Evolutionary conservation across 2,797 vertebrate species (phyloP).

Genomic region (Garrulus glandarius): DNA sequence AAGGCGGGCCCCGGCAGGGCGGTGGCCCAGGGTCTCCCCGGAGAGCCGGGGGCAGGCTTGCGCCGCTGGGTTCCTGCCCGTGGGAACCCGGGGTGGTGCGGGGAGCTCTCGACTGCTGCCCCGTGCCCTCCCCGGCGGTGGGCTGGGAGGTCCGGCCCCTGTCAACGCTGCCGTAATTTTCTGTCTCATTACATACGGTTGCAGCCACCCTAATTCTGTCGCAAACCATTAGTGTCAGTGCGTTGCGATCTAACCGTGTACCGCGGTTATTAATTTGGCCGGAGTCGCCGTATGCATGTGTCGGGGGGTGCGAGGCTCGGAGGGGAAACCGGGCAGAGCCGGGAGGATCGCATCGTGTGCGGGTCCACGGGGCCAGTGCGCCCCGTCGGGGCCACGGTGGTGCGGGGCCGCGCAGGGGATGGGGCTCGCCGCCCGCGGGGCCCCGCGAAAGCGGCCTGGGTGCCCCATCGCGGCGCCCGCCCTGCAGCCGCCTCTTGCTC

Average conservation of each 20-base stretch:
- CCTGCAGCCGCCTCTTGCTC: conserved; percentile 77
- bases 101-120: background rate
- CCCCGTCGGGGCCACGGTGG: background rate
- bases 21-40: background rate
- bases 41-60: background rate
- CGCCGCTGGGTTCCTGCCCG: background rate
- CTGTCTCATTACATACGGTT: conserved; percentile 81
- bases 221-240: conserved; percentile 81
- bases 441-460: conserved; percentile 74
- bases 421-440: background rate
- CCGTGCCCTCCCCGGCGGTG: background rate
- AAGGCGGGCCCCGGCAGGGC: conserved; percentile 46
- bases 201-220: conserved; percentile 85
- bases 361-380: background rate
- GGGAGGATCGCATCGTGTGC: background rate
- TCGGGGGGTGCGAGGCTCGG: background rate
- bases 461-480: conserved; percentile 80
- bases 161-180: conserved; percentile 79
- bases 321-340: background rate
- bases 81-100: background rate
- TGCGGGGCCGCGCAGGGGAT: background rate
- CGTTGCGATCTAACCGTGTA: conserved; percentile 69
- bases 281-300: background rate
- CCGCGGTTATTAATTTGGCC: conserved; percentile 76
- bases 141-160: background rate